phyloP scores from a whole-genome alignment of 2,113 vertebrate genomes.

The Chlamydotis undulata region DNA sequence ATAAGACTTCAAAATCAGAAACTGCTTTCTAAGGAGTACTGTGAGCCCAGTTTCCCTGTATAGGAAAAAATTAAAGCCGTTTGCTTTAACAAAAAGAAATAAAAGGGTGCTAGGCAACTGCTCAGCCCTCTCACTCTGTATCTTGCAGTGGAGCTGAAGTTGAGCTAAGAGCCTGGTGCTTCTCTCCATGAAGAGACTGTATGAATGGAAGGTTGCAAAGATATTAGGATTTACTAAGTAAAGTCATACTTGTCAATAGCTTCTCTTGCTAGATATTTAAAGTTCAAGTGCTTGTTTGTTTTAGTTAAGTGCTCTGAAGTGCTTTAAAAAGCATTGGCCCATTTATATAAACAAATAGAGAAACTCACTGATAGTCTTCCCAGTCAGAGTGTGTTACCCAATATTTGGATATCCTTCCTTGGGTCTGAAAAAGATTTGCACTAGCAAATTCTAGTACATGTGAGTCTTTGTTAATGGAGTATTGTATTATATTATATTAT shows the following conservation, averaged over 20 bases:
- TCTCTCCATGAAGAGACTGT: background rate
- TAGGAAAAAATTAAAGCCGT: background rate
- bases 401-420: conserved; percentile 34
- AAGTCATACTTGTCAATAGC: conserved; percentile 71
- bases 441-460: background rate
- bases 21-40: background rate
- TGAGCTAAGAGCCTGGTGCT: background rate
- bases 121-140: background rate
- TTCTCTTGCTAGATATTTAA: conserved; percentile 74
- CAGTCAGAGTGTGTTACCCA: conserved; percentile 6
- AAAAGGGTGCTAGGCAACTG: background rate
- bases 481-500: background rate
- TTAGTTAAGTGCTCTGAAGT: conserved; percentile 77
- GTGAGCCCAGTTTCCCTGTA: background rate
- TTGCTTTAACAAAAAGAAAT: background rate
- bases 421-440: background rate
- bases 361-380: conserved; percentile 59
- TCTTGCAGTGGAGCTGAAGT: background rate
- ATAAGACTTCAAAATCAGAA: background rate
- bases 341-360: conserved; percentile 75
- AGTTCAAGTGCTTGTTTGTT: conserved; percentile 79
- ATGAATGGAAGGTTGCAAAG: conserved; percentile 31
- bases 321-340: conserved; percentile 61
- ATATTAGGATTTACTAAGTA: conserved; percentile 48
- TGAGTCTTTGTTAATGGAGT: background rate